Evolutionary conservation across 2,888 invertebrate genomes (phyloP).

Genomic region (Eudasyphora cyanicolor): DNA sequence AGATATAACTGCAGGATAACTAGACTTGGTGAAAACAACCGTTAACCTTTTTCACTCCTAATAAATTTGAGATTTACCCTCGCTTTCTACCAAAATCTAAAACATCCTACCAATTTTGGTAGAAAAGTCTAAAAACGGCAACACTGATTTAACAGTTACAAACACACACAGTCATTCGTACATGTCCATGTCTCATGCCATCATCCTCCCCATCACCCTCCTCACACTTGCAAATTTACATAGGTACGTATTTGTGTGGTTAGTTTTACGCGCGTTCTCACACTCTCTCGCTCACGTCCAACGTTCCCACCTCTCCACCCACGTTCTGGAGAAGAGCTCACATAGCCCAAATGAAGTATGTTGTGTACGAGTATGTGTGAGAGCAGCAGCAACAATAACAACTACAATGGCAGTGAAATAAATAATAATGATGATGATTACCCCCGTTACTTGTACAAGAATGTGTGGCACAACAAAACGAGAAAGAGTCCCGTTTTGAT

Average conservation of each 20-base stretch:
- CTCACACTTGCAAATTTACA: neutral
- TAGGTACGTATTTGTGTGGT: slow-evolving; percentile 34
- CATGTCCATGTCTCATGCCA: neutral
- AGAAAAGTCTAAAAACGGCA: no score
- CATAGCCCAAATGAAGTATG: neutral
- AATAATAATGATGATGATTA: slow-evolving; percentile 14
- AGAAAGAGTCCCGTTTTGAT: neutral
- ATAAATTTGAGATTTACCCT: no score
- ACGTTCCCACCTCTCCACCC: neutral
- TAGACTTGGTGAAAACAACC: no score
- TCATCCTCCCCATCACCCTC: neutral
- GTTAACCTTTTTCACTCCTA: no score
- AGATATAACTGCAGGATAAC: no score
- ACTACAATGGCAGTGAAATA: neutral
- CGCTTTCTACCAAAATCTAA: no score
- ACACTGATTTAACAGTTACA: no score
- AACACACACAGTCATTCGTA: neutral
- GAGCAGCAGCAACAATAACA: slow-evolving; percentile 18
- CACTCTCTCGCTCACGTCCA: slow-evolving; percentile 16
- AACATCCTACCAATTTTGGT: no score
- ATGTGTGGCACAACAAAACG: slow-evolving; percentile 58
- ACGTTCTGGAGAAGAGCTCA: slow-evolving; percentile 11
- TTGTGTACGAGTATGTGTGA: slow-evolving; percentile 15
- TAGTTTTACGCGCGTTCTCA: slow-evolving; percentile 64
- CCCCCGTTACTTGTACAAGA: slow-evolving; percentile 55